Evolutionary conservation across 2,888 invertebrate genomes (phyloP), one percentile per base, ranked within the genome.

Genomic region (Vanessa cardui): DNA sequence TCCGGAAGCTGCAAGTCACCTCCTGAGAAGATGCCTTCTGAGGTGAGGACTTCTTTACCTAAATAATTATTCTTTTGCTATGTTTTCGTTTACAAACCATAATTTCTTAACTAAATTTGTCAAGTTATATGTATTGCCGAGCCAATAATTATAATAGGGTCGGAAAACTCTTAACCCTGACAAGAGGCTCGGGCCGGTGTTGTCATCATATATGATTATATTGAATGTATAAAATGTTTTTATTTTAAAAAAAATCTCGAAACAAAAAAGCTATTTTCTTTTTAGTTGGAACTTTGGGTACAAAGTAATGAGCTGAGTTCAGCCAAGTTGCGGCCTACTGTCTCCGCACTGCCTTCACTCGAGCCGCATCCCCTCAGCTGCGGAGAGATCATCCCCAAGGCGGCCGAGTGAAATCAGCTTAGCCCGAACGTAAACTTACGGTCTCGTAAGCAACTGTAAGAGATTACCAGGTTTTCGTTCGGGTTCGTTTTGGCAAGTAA

Each of bases 221-320:
- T 26, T 26, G 26, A 26, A 26, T 26, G 26, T 26, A 26, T 26
- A 26, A 5, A 1, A 39, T 12, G 8, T 39, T 39, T 39, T 39
- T 1, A 9, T 8, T 39, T 39, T 39, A 39, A 39, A 39, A 9
- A 12, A 39, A 12, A 12, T 39, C 12, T 1, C 12, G 9, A 39
- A 39, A 26, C 12, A 44, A 21, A n/a, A 20, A 56, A 5, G 3
- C 2, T 26, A 5, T 26, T 56, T 44, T 8, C 15, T 12, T 89
- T 88, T 9, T 84, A 93, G 93, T 77, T 93, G 83, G 92, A 92
- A 63, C 84, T 93, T 0, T 93, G 93, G 93, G 92, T 93, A 52
- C 92, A 93, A 73, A 90, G 92, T 74, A 93, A 93, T 74, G 93
- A 93, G 58, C 69, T 93, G 7, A 93, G 91, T 62, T 93, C 93